Percentiles rank a stretch among this genome's conserved stretches.
phyloP scores from a whole-genome alignment of 2,113 vertebrate species.

The Cyprinodon brontotheroides region DNA sequence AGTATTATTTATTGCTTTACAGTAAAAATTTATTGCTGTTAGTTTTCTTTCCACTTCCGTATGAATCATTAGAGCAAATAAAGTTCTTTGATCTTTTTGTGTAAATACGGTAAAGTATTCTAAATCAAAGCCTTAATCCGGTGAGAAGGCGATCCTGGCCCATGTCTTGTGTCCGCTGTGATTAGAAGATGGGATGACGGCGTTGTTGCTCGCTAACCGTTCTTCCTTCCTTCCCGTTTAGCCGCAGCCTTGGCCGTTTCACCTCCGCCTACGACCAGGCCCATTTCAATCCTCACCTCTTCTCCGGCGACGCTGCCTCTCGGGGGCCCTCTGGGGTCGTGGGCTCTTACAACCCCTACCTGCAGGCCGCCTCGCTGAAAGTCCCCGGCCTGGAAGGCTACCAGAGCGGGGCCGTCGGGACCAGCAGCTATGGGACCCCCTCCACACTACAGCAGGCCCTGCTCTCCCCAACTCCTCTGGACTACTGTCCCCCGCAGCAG shows the following conservation, averaged over 20 bases:
- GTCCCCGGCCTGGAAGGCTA: conserved; percentile 82
- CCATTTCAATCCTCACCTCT: conserved; percentile 90
- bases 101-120: neutral
- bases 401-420: conserved; percentile 79
- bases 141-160: neutral
- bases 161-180: neutral
- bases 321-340: conserved; percentile 66
- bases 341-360: conserved; percentile 79
- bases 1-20: too few species aligned
- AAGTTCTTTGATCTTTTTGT: too few species aligned
- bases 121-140: too few species aligned
- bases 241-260: conserved; percentile 88
- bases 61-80: too few species aligned
- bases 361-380: conserved; percentile 84
- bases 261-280: conserved; percentile 89
- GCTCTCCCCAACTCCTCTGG: conserved; percentile 92
- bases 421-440: conserved; percentile 72
- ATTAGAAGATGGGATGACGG: neutral
- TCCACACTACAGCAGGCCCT: conserved; percentile 96
- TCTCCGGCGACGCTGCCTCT: conserved; percentile 75
- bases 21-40: too few species aligned
- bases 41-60: too few species aligned
- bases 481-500: conserved; percentile 89
- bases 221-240: conserved; percentile 33
- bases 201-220: conserved; percentile 13